phyloP scores from a whole-genome alignment of 2,113 vertebrate species.

The Lipophrys pholis region DNA sequence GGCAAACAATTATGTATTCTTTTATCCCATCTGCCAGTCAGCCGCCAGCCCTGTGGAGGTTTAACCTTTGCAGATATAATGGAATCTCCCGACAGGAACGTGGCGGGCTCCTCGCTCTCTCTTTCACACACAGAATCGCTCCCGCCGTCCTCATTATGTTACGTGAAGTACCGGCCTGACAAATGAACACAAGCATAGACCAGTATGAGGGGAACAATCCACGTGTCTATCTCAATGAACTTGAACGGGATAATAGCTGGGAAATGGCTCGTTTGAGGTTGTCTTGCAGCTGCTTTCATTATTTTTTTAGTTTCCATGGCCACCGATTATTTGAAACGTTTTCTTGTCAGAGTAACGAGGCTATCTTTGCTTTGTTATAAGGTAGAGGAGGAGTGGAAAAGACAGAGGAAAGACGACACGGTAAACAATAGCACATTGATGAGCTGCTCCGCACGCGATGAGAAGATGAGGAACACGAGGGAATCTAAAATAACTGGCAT shows the following conservation, averaged over 20 bases:
- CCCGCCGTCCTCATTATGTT: constrained; percentile 32
- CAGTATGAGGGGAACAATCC: constrained; percentile 17
- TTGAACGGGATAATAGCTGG: constrained; percentile 44
- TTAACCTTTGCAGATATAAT: constrained; percentile 67
- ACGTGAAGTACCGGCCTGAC: constrained; percentile 18
- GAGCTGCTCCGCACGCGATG: not conserved
- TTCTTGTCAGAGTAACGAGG: constrained; percentile 67
- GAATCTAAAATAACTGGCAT: not conserved
- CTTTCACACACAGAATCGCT: not conserved
- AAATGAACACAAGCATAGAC: constrained; percentile 40
- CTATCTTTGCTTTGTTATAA: constrained; percentile 36
- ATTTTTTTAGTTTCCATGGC: constrained; percentile 67
- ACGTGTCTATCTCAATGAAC: constrained; percentile 29
- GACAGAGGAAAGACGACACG: constrained; percentile 19
- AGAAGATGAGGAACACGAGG: not conserved
- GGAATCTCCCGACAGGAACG: constrained; percentile 65
- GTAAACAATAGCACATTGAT: constrained; percentile 27
- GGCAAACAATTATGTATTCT: constrained; percentile 78
- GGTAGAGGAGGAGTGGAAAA: constrained; percentile 21
- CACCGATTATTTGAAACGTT: constrained; percentile 72
- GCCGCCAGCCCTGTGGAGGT: constrained; percentile 57
- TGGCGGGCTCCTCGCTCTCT: constrained; percentile 41
- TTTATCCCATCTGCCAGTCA: constrained; percentile 72
- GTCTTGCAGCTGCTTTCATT: constrained; percentile 45
- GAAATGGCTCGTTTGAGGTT: constrained; percentile 42